Base-by-base conservation (phyloP, 2,888 invertebrate species). In the Epirrhoe alternata region DNA sequence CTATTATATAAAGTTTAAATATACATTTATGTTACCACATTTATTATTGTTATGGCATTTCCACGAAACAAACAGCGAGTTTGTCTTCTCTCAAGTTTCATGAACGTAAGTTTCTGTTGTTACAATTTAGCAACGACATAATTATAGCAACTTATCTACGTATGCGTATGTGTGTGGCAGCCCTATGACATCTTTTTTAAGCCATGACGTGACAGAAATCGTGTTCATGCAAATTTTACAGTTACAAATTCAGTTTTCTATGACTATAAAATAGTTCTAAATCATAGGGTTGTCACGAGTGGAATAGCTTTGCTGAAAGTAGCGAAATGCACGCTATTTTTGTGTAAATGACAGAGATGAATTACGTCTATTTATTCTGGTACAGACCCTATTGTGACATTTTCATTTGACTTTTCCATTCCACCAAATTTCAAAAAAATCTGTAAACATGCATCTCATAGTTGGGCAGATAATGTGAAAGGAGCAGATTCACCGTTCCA, bases 181-280 rank as follows among this genome's bases (percentile, higher is more conserved):
- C 74, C 74, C 74, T 74, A 61, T 14, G 53, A 56, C 56, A 61
- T 58, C 61, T 72, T 71, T 74, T 74, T 72, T 69, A 72, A 72
- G 71, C 72, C 68, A 59, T 75, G 66, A 69, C 72, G 69, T 68
- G 68, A 68, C 71, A 70, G 70, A 68, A 71, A 71, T 70, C 71
- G 69, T 72, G 72, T 74, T 72, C 71, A 76, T 76, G 73, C 60
- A 72, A 71, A 72, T 73, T 61, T 70, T 50, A 63, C 51, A 67
- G 74, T 76, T 69, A 71, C 72, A 72, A 68, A 76, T 76, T 74
- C 74, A 74, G 70, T 74, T 71, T 67, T 74, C 74, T 74, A 76
- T 76, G 76, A 76, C 76, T 76, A 76, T 68, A 62, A 69, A 76
- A 73, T 71, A 71, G 72, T 69, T 71, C 68, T 72, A 75, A 75